Evolutionary conservation across 2,113 vertebrate genomes (phyloP).

Genomic region (Colaptes auratus): DNA sequence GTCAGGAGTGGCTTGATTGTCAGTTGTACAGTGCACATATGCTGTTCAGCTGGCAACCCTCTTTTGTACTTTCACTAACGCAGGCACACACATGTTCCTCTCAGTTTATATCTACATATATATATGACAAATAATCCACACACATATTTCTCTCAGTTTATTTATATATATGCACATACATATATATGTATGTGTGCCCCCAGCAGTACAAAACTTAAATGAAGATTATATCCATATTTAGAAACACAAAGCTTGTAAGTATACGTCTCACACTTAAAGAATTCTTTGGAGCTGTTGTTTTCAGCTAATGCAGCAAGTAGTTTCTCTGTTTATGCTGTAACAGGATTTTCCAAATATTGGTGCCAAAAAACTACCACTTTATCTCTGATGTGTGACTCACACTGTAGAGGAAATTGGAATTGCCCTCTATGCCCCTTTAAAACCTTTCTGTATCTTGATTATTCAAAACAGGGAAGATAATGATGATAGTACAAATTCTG

Average conservation of each 20-base stretch:
- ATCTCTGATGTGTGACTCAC: not conserved
- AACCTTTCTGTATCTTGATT: not conserved
- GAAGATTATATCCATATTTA: not conserved
- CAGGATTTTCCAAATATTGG: not conserved
- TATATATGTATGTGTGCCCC: too few relatives aligned
- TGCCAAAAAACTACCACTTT: not conserved
- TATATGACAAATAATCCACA: not conserved
- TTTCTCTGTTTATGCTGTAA: not conserved
- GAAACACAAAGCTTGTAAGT: not conserved
- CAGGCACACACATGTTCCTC: not conserved
- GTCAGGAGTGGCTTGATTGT: not conserved
- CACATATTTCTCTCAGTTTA: not conserved
- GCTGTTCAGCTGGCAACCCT: accelerated
- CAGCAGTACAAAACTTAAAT: not conserved
- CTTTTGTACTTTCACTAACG: not conserved
- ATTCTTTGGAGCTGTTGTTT: not conserved
- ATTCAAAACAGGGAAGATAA: not conserved
- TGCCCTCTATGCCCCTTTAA: not conserved
- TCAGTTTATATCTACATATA: not conserved
- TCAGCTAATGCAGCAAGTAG: not conserved
- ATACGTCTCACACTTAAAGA: not conserved
- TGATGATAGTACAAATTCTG: not conserved
- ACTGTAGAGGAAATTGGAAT: not conserved
- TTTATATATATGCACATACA: too few relatives aligned
- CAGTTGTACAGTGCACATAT: not conserved